Percentiles rank a stretch among this genome's conserved stretches.
Conservation (phyloP, 2,888 invertebrate species). For the Falcaria lacertinaria region DNA sequence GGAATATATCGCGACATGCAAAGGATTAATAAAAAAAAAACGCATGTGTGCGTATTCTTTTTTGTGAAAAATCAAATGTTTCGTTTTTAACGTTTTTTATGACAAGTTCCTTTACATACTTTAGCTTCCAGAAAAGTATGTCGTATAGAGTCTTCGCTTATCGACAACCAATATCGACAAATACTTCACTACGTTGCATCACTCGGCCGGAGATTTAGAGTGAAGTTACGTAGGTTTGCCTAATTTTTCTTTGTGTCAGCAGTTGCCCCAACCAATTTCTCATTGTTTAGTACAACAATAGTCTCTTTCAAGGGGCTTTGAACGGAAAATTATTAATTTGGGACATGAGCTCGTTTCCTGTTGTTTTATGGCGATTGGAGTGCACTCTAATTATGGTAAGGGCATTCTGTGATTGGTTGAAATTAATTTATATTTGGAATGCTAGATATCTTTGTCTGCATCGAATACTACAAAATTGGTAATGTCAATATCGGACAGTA, state of each 20-base stretch:
- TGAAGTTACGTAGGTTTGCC: conserved; percentile 54
- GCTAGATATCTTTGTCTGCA: background rate
- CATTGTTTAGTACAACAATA: conserved; percentile 59
- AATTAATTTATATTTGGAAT: background rate
- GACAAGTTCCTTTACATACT: too few relatives aligned
- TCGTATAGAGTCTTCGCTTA: too few relatives aligned
- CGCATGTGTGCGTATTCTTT: too few relatives aligned
- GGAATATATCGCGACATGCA: too few relatives aligned
- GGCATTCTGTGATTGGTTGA: background rate
- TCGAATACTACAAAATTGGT: too few relatives aligned
- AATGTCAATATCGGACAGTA: too few relatives aligned
- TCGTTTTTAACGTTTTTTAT: too few relatives aligned
- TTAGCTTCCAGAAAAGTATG: too few relatives aligned
- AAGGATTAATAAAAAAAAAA: too few relatives aligned
- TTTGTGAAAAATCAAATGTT: too few relatives aligned
- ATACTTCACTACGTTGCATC: conserved; percentile 42
- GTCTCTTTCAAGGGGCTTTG: conserved; percentile 32
- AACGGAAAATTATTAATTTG: conserved; percentile 53
- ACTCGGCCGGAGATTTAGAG: conserved; percentile 50
- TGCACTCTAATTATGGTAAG: conserved; percentile 4
- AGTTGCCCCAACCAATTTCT: conserved; percentile 42
- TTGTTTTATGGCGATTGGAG: conserved; percentile 16
- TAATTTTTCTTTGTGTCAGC: conserved; percentile 56
- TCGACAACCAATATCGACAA: conserved; percentile 20
- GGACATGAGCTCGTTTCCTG: conserved; percentile 35